Percentiles rank a stretch among this genome's conserved stretches.
phyloP scores from a whole-genome alignment of 2,888 invertebrate species.

The Eupithecia subumbrata region DNA sequence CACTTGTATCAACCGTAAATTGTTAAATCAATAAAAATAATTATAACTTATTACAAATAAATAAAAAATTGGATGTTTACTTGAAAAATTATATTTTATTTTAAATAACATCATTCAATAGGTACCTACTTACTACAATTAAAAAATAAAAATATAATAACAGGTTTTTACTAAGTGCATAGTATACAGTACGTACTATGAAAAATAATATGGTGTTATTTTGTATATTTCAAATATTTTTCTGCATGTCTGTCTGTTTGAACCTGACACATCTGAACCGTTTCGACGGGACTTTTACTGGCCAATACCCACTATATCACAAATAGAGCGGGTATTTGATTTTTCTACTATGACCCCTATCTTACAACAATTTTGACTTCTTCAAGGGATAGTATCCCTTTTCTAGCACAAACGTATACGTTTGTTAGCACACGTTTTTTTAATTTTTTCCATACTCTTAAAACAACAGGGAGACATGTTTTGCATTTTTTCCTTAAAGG shows the following conservation, averaged over 20 bases:
- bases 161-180: neutral
- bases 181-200: neutral
- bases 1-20: neutral
- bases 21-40: neutral
- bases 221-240: too few relatives aligned
- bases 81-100: too few relatives aligned
- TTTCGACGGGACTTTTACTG: neutral
- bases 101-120: too few relatives aligned
- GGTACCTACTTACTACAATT: too few relatives aligned
- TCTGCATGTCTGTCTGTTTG: too few relatives aligned
- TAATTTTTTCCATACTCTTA: neutral
- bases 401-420: neutral
- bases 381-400: neutral
- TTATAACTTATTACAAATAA: neutral
- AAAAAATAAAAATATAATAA: neutral
- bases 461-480: neutral
- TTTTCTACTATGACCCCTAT: neutral
- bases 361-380: neutral
- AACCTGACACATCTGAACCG: neutral
- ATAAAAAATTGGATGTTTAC: too few relatives aligned
- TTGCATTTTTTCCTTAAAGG: neutral
- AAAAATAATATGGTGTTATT: too few relatives aligned
- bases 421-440: too few relatives aligned
- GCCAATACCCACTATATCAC: neutral
- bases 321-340: too few relatives aligned